Base-by-base conservation (phyloP, 2,888 invertebrate genomes). In the Stictocephala bisonia region DNA sequence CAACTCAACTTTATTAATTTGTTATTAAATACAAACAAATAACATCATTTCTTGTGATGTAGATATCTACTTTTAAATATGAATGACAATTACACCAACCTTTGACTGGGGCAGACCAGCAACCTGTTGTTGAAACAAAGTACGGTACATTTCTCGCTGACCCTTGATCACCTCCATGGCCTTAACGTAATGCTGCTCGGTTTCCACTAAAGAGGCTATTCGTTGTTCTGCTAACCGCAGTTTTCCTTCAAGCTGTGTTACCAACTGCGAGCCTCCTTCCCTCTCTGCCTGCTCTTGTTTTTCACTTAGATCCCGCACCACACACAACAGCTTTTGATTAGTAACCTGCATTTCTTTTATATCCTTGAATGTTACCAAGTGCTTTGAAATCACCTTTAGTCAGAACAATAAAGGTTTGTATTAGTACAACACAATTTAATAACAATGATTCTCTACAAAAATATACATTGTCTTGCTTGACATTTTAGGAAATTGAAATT, bases 261-360 rank as follows among this genome's bases (percentile, higher is more conserved):
- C 70, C 22, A 27, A 13, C 22, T 71, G 58, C 9, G 58, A 71
- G 13, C 41, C 70, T n/a, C n/a, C n/a, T n/a, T n/a, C n/a, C n/a
- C 60, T 88, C 79, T 95, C 95, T 74, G 90, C 87, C 80, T 93
- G 92, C 82, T 97, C 97, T 80, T 94, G 89, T 78, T 93, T 91
- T 18, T 92, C 90, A 76, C 93, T 93, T 58, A 98, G 86, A 78
- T 96, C 94, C 72, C 97, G 88, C 20, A 97, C 91, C 75, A 95
- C 88, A 20, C 92, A 88, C 35, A 97, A 83, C 13, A 98, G 85
- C 81, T 93, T 93, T 80, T 93, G 92, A 86, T 99, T 98, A 81
- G 93, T 95, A 51, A 90, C 87, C 83, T 98, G 97, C 64, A 99
- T 83, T 81, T 97, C 97, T 80, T 92, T 89, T 75, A 98, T 93